Evolutionary conservation across 2,797 vertebrate species (phyloP).

Genomic region (Phrynocephalus vlangalii): DNA sequence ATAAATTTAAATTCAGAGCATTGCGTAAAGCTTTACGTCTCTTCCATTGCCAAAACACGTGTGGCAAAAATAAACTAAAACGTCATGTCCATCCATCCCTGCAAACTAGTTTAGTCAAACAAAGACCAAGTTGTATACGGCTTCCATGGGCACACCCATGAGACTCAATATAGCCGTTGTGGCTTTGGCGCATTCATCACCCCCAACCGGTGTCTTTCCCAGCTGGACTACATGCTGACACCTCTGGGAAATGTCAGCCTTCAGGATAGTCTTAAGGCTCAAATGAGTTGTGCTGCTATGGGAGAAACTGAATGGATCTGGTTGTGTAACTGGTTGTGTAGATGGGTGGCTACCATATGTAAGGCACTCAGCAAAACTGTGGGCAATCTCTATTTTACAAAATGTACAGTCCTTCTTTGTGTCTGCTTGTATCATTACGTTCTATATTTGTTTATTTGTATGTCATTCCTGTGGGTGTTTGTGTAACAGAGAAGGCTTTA

Average conservation of each 20-base stretch:
- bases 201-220: rapidly evolving
- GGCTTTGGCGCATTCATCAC: conserved; percentile 7
- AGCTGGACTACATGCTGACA: conserved; percentile 21
- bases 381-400: not conserved
- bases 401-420: not conserved
- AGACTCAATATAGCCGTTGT: conserved; percentile 27
- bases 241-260: conserved; percentile 30
- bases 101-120: conserved; percentile 11
- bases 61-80: conserved; percentile 29
- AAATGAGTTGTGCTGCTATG: not conserved
- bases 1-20: conserved; percentile 16
- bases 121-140: conserved; percentile 32
- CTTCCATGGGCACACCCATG: conserved; percentile 12
- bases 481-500: conserved; percentile 49
- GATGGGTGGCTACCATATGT: not conserved
- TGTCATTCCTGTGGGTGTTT: conserved; percentile 51
- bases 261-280: not conserved
- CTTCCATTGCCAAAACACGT: conserved; percentile 43
- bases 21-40: conserved; percentile 52
- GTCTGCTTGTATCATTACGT: conserved; percentile 5
- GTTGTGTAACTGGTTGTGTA: not conserved
- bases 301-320: not conserved
- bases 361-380: not conserved
- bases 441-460: conserved; percentile 37
- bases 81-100: conserved; percentile 19